Evolutionary conservation across 2,888 invertebrate genomes (phyloP).

Genomic region (Acronicta psi): DNA sequence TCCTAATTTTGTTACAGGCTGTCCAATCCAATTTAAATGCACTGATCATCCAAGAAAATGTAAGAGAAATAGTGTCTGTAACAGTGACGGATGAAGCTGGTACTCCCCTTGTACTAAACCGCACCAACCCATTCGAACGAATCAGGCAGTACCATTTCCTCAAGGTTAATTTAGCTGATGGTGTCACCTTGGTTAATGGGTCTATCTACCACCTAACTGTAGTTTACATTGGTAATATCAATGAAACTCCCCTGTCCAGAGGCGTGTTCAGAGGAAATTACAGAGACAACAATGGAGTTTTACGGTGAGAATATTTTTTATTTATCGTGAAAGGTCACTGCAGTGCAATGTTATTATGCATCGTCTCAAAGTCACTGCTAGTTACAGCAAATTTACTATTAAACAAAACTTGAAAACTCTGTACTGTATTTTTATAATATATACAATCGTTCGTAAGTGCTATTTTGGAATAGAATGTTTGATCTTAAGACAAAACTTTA

Average conservation of each 20-base stretch:
- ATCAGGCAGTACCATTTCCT: conserved; percentile 73
- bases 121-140: conserved; percentile 63
- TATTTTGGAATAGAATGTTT: no score
- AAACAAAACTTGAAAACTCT: no score
- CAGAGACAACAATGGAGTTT: conserved; percentile 64
- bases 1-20: conserved; percentile 67
- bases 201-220: conserved; percentile 68
- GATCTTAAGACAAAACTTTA: neutral
- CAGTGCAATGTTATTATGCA: no score
- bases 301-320: conserved; percentile 68
- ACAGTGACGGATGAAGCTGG: conserved; percentile 59
- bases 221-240: conserved; percentile 79
- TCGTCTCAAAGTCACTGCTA: no score
- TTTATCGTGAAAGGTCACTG: no score
- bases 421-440: no score
- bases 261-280: conserved; percentile 84
- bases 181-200: conserved; percentile 63
- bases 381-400: no score
- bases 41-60: conserved; percentile 79
- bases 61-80: conserved; percentile 67
- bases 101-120: conserved; percentile 56
- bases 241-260: conserved; percentile 81
- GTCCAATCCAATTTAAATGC: conserved; percentile 59
- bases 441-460: no score
- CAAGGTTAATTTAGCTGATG: conserved; percentile 71